Evolutionary conservation across 2,113 vertebrate genomes (phyloP).

Genomic region (Isichthys henryi): DNA sequence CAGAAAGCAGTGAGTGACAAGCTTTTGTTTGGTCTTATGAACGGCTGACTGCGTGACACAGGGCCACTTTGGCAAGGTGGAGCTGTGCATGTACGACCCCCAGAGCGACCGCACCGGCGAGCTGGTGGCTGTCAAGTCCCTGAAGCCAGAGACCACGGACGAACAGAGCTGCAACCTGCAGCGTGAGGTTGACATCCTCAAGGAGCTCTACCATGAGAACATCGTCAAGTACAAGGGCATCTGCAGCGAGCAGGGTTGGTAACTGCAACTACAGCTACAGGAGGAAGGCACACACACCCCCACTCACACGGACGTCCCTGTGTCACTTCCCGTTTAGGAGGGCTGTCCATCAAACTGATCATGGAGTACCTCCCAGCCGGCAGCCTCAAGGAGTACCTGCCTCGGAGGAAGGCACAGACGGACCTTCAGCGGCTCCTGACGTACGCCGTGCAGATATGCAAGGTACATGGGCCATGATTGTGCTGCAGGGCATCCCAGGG

Average conservation of each 20-base stretch:
- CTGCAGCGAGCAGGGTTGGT: conserved; percentile 84
- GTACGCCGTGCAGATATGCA: conserved; percentile 86
- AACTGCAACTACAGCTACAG: neutral
- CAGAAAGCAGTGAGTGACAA: neutral
- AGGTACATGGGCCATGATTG: conserved; percentile 54
- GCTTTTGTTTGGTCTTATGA: neutral
- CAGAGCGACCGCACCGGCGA: conserved; percentile 89
- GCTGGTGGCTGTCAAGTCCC: conserved; percentile 91
- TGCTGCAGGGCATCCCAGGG: neutral
- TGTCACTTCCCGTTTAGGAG: conserved; percentile 57
- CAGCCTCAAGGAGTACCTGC: conserved; percentile 93
- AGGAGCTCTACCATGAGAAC: conserved; percentile 92
- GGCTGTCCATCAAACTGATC: conserved; percentile 86
- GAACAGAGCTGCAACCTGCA: conserved; percentile 86
- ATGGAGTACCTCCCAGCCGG: conserved; percentile 96
- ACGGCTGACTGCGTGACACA: conserved; percentile 32
- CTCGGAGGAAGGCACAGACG: conserved; percentile 75
- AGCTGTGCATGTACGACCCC: conserved; percentile 89
- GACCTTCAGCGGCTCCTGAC: conserved; percentile 72
- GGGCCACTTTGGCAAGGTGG: conserved; percentile 97
- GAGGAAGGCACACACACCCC: neutral
- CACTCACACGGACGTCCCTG: neutral
- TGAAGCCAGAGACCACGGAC: conserved; percentile 83
- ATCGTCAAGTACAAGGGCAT: conserved; percentile 98
- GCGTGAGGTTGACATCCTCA: conserved; percentile 86